Evolutionary conservation across 2,797 vertebrate species (phyloP).

Genomic region (Acanthiza pusilla): DNA sequence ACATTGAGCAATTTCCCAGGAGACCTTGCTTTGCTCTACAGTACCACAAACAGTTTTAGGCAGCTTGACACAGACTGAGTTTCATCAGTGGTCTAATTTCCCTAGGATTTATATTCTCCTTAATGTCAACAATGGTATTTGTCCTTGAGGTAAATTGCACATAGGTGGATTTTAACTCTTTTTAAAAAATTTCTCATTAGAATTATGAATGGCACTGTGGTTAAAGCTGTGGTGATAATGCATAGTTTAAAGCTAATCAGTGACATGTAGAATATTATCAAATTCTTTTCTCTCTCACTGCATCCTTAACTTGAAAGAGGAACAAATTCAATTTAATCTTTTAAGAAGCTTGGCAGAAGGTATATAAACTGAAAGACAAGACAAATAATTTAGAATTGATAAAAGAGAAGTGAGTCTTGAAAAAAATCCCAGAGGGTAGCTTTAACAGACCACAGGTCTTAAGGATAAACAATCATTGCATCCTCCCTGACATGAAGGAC

Average conservation of each 20-base stretch:
- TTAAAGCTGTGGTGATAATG: background rate
- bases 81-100: constrained; percentile 1
- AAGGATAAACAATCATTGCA: background rate
- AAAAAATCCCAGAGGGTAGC: background rate
- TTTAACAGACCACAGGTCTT: background rate
- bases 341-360: background rate
- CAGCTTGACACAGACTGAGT: background rate
- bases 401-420: background rate
- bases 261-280: background rate
- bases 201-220: background rate
- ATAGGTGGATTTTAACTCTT: background rate
- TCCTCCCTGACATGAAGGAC: background rate
- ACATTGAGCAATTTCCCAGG: background rate
- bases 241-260: background rate
- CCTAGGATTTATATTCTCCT: background rate
- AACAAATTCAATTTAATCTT: constrained; percentile 6
- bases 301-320: background rate
- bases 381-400: background rate
- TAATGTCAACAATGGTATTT: background rate
- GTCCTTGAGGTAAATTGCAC: background rate
- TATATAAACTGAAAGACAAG: background rate
- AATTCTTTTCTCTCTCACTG: background rate
- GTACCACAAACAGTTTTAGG: background rate
- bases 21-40: background rate
- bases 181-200: background rate